Conservation (phyloP, 2,797 vertebrate genomes). For the Tapirus indicus region DNA sequence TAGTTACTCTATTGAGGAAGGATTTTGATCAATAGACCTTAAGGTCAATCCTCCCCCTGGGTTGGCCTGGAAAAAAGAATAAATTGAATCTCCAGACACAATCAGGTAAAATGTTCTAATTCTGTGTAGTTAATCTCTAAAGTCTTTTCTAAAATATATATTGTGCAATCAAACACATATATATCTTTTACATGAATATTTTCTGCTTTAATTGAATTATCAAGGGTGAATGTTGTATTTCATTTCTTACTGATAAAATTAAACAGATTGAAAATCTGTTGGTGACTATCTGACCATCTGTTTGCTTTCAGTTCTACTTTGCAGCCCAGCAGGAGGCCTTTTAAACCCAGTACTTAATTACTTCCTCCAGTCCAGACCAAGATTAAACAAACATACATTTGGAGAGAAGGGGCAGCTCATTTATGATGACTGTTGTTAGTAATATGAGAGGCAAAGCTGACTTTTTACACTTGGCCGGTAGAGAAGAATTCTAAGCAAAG, state of each 20-base stretch:
- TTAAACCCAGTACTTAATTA: conserved; percentile 44
- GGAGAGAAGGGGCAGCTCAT: neutral
- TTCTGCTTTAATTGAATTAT: conserved; percentile 53
- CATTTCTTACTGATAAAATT: conserved; percentile 47
- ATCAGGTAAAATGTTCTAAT: neutral
- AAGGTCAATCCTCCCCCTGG: neutral
- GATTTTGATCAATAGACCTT: neutral
- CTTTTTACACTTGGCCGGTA: conserved; percentile 44
- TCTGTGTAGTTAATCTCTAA: conserved; percentile 27
- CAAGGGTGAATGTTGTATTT: conserved; percentile 21
- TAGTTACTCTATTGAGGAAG: neutral
- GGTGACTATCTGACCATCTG: neutral
- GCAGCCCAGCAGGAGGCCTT: conserved; percentile 4
- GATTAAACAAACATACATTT: conserved; percentile 57
- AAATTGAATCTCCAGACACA: neutral
- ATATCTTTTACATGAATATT: neutral
- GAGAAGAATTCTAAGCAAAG: conserved; percentile 51
- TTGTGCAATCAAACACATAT: neutral
- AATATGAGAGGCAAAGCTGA: conserved; percentile 43
- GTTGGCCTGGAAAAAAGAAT: neutral
- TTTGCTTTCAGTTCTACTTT: conserved; percentile 52
- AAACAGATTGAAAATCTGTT: conserved; percentile 26
- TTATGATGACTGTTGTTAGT: conserved; percentile 46
- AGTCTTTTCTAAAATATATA: conserved; percentile 4
- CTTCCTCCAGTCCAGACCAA: conserved; percentile 44